phyloP scores from a whole-genome alignment of 2,888 invertebrate species.

The Chalcosyrphus nemorum region DNA sequence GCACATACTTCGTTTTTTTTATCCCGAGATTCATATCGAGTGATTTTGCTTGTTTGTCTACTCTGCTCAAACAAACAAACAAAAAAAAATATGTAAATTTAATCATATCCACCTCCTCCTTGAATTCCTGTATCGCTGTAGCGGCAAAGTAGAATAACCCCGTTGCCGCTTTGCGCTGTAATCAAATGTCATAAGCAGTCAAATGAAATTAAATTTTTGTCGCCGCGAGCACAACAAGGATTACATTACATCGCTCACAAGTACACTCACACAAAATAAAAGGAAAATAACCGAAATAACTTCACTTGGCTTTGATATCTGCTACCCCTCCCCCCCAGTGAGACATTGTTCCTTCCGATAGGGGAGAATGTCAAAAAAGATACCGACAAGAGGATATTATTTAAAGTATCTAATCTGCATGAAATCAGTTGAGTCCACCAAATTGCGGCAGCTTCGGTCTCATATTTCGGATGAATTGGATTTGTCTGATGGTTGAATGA shows the following conservation, averaged over 20 bases:
- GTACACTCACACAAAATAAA: background rate
- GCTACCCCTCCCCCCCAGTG: background rate
- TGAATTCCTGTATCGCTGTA: conserved; percentile 4
- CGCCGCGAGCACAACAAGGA: conserved; percentile 54
- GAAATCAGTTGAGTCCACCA: conserved; percentile 20
- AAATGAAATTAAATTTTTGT: conserved; percentile 63
- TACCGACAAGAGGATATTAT: background rate
- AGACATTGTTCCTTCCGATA: conserved; percentile 3
- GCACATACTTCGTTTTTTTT: background rate
- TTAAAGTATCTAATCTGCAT: conserved; percentile 42
- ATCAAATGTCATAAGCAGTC: conserved; percentile 65
- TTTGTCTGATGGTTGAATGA: background rate
- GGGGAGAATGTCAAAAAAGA: background rate
- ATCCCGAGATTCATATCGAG: conserved; percentile 1
- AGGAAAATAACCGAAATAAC: conserved; percentile 21
- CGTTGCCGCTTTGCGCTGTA: conserved; percentile 14
- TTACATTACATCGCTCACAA: conserved; percentile 31
- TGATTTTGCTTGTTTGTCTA: background rate
- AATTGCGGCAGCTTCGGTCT: background rate
- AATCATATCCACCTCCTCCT: conserved; percentile 27
- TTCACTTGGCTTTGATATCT: conserved; percentile 42
- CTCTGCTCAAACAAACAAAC: conserved; percentile 13
- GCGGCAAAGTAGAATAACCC: conserved; percentile 16
- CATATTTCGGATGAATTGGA: conserved; percentile 25
- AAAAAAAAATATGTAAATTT: conserved; percentile 50